These are phyloP conservation scores for Grus americana DNA, from an alignment of 2,113 vertebrate species.

Conservation along the genomic window DNA sequence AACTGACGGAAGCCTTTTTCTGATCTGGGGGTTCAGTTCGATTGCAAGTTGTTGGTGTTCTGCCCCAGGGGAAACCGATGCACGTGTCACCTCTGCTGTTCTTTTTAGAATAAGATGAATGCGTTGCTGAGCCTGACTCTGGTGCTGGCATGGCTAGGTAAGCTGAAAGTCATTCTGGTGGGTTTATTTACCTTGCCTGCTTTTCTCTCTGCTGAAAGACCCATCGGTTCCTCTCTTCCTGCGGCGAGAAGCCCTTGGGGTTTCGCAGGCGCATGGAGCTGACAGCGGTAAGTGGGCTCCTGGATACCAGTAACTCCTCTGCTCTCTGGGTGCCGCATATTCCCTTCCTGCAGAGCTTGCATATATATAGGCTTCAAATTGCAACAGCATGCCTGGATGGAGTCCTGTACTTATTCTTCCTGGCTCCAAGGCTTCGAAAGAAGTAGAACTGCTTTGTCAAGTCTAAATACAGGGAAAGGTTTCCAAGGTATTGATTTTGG, in stretches of 20 bases:
- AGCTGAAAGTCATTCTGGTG: background rate
- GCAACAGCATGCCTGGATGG: background rate
- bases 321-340: background rate
- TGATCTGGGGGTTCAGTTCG: background rate
- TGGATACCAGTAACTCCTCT: background rate
- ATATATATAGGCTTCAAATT: rapidly evolving
- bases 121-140: conserved; percentile 29
- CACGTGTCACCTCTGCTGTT: background rate
- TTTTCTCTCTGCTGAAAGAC: background rate
- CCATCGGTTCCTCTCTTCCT: background rate
- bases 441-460: background rate
- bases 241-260: background rate
- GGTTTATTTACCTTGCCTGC: background rate
- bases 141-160: conserved; percentile 58
- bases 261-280: rapidly evolving
- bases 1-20: background rate
- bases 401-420: background rate
- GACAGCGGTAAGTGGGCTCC: background rate
- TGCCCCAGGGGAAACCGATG: background rate
- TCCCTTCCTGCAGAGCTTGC: background rate
- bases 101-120: background rate
- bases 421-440: background rate
- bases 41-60: background rate
- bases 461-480: background rate
- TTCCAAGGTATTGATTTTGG: conserved; percentile 32